Conservation (phyloP, 2,888 invertebrate genomes). For the Andrena minutula region DNA sequence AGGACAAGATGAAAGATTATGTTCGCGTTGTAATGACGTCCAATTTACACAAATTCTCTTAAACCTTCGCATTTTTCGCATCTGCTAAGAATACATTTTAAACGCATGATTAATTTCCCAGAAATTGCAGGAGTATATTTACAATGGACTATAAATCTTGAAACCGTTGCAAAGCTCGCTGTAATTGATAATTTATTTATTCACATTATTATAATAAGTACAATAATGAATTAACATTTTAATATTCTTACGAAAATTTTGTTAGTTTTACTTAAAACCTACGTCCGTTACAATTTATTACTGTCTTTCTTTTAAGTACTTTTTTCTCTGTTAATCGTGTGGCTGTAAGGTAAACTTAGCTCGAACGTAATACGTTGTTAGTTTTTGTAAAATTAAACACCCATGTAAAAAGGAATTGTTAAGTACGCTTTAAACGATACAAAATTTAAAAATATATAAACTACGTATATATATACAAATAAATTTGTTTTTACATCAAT, state of each 20-base stretch:
- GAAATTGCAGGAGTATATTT: no score
- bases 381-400: slow-evolving; percentile 24
- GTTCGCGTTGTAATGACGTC: slow-evolving; percentile 12
- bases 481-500: not conserved
- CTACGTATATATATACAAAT: slow-evolving; percentile 46
- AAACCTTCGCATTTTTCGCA: not conserved
- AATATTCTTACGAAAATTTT: slow-evolving; percentile 39
- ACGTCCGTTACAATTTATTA: slow-evolving; percentile 29
- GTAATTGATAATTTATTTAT: slow-evolving; percentile 50
- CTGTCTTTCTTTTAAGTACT: slow-evolving; percentile 54
- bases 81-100: no score
- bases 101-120: no score
- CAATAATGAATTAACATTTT: slow-evolving; percentile 48
- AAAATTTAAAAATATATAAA: slow-evolving; percentile 18
- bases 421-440: not conserved
- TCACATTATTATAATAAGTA: slow-evolving; percentile 46
- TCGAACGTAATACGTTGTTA: slow-evolving; percentile 20
- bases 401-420: slow-evolving; percentile 2
- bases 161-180: not conserved
- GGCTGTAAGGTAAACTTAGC: slow-evolving; percentile 14
- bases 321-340: slow-evolving; percentile 24
- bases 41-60: not conserved
- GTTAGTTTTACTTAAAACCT: slow-evolving; percentile 44
- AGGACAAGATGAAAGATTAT: slow-evolving; percentile 59
- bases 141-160: no score